Evolutionary conservation across 2,888 invertebrate species (phyloP), one percentile per base, ranked within the genome.

Genomic region (Willowsia nigromaculata): DNA sequence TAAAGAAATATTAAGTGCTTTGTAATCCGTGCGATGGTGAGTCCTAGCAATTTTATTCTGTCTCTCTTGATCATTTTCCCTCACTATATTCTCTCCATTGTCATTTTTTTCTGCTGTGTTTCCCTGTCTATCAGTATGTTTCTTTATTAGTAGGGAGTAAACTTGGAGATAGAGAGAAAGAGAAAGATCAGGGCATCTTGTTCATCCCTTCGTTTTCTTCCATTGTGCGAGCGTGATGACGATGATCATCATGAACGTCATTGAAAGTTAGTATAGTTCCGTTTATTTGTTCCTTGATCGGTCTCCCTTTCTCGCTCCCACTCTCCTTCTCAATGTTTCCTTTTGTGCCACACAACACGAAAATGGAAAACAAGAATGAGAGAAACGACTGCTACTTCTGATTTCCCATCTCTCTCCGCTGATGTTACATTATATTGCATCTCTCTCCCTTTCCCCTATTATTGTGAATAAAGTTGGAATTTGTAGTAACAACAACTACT

Each of bases 241-340:
- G 62, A 83, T 83, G 25, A 83, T 50, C 82, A 50, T 83, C 83
- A 84, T 84, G 25, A 65, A 50, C 50, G 71, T 59, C 86, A 86
- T 85, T 78, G 85, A 80, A 80, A 80, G 56, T 59, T 80, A 30
- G 18, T 59, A 85, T 37, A 85, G 86, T 86, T 86, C 85, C 80
- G 86, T 86, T 86, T 86, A 86, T 86, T 86, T 86, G 86, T 86
- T 68, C 85, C 85, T 89, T 85, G 71, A 59, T 74, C 85, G 78
- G 37, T 40, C 74, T 83, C 83, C 78, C 50, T 50, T 6, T 76
- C 74, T 74, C 84, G n/a, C 65, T 15, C 25, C 43, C 40, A 18
- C 76, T 76, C 76, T 76, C 27, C 3, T 37, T 15, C 22, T 53
- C 56, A 74, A 85, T 65, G 76, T 87, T 56, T 87, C 81, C 81